Evolutionary conservation across 1,140 invertebrate genomes (phyloP), one percentile per base, ranked within the genome.

Genomic region (Aplysia californica): DNA sequence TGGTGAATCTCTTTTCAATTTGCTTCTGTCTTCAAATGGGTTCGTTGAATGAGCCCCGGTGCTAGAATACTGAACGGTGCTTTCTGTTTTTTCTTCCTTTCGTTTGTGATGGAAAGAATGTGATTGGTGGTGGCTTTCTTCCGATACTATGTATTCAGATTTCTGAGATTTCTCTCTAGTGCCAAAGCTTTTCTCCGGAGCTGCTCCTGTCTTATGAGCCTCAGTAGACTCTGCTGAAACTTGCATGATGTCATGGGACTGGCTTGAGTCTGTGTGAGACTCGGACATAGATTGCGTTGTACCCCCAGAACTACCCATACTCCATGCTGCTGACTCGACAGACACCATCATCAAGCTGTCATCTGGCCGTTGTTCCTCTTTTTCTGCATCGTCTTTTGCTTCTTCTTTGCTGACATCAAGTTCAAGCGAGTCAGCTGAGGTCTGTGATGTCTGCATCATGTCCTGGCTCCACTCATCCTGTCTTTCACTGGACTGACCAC

Each of bases 381-480:
- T 79, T 61, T 91, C 79, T 61, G 83, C 83, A 59, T 92, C 90
- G 83, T 92, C 91, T 39, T 84, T 86, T 79, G 90, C 87, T 66
- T 79, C 82, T 80, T 77, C 79, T 79, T 76, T 79, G 5, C 81
- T 71, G 10, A 77, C 77, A 64, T 86, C 91, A 0, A 92, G 56
- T 79, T 94, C 93, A 21, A 94, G 82, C 0, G 93, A 93, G 84
- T 94, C 93, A 2, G 92, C 92, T 44, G 93, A 93, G 0, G 92
- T 90, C 44, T 92, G 76, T 44, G 93, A 93, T 0, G 92, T 90
- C 44, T 92, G 76, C 85, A 87, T 85, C 3, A 79, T 67, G 21
- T 79, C 75, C 18, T 72, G 44, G 23, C 26, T 70, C 38, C 58
- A 71, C 35, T 77, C 71, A 71, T 80, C 67, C 76, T 78, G 44